Conservation (phyloP, 2,113 vertebrate genomes). For the Kryptolebias marmoratus region DNA sequence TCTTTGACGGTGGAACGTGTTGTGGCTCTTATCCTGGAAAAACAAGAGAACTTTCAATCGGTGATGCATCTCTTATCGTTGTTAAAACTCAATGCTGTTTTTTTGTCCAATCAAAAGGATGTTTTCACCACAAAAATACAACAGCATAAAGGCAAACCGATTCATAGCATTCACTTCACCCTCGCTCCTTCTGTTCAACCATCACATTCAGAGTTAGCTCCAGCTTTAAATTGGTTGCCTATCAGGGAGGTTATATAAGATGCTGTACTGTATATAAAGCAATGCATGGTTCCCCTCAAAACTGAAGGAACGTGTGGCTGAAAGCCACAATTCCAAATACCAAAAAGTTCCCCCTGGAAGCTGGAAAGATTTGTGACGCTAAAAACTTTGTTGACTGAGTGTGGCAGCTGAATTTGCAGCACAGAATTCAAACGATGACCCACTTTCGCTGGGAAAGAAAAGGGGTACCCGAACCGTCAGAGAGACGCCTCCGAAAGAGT, state of each 20-base stretch:
- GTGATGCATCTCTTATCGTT: no score
- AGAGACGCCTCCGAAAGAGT: constrained; percentile 1
- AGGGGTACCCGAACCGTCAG: not conserved
- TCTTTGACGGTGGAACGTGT: constrained; percentile 40
- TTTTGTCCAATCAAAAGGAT: not conserved
- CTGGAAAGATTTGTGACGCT: constrained; percentile 21
- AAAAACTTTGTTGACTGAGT: constrained; percentile 31
- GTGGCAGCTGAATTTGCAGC: constrained; percentile 31
- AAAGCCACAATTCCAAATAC: constrained; percentile 37
- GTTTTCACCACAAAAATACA: constrained; percentile 12
- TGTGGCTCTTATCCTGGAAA: constrained; percentile 67
- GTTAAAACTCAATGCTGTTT: not conserved
- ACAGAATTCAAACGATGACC: constrained; percentile 41
- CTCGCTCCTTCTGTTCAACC: constrained; percentile 31
- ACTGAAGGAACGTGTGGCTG: constrained; percentile 18
- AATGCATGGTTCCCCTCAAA: constrained; percentile 6
- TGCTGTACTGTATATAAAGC: constrained; percentile 3
- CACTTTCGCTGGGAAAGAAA: constrained; percentile 31
- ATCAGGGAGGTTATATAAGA: constrained; percentile 28
- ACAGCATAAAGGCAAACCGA: constrained; percentile 14
- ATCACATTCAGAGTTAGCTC: constrained; percentile 27
- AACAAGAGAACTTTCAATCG: constrained; percentile 7
- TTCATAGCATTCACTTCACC: constrained; percentile 31
- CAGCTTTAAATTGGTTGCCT: constrained; percentile 19
- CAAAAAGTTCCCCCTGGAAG: constrained; percentile 24